phyloP scores from a whole-genome alignment of 2,888 invertebrate genomes.

The Rapana venosa region DNA sequence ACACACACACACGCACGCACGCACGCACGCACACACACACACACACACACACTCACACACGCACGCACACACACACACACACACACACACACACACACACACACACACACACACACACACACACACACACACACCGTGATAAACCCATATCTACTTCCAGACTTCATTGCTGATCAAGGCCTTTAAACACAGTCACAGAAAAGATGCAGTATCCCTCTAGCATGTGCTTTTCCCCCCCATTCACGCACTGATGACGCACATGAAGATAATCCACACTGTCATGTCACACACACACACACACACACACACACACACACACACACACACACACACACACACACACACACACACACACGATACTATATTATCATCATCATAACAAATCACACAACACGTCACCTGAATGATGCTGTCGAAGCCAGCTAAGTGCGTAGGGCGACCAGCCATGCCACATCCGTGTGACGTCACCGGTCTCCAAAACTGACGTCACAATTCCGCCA shows the following conservation, averaged over 20 bases:
- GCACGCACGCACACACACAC: too few species aligned
- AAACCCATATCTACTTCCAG: too few species aligned
- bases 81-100: background rate
- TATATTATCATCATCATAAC: too few species aligned
- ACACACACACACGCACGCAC: too few species aligned
- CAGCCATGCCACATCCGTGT: background rate
- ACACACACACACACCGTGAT: background rate
- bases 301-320: background rate
- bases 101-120: slow-evolving; percentile 2
- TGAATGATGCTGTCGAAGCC: slow-evolving; percentile 26
- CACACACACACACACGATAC: background rate
- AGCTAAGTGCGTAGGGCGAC: background rate
- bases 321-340: background rate
- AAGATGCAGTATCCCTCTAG: background rate
- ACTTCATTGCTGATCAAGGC: too few species aligned
- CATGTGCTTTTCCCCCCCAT: background rate
- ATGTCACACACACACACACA: background rate
- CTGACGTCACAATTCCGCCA: background rate
- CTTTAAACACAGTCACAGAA: too few species aligned
- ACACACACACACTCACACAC: too few species aligned
- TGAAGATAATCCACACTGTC: background rate
- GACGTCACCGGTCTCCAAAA: background rate
- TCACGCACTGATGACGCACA: background rate
- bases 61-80: background rate
- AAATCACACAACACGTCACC: background rate